Percentiles rank a stretch among this genome's conserved stretches.
These are phyloP conservation scores for Quadroppia sp. DNA, from an alignment of 2,888 invertebrate species.

Conservation along the genomic window DNA sequence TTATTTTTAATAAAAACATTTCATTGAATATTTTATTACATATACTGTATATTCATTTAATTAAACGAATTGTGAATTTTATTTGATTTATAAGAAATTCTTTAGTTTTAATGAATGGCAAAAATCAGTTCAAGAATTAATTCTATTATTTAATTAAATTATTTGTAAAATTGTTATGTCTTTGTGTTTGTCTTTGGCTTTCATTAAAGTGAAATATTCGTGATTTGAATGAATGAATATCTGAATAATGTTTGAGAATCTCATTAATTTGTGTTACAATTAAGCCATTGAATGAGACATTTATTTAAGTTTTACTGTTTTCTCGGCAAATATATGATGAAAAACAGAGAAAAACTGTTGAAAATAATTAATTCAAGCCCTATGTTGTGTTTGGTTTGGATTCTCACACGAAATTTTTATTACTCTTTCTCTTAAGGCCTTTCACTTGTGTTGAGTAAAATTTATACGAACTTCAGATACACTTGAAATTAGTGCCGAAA, in stretches of 20 bases:
- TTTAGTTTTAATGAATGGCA: not conserved
- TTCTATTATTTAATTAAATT: slow-evolving; percentile 5
- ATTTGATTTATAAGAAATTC: too few species aligned
- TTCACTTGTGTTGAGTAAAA: not conserved
- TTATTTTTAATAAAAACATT: too few species aligned
- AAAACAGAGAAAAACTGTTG: slow-evolving; percentile 3
- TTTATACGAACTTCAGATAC: not conserved
- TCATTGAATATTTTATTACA: too few species aligned
- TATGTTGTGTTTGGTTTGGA: not conserved
- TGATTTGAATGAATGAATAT: slow-evolving; percentile 17
- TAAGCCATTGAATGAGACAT: slow-evolving; percentile 10
- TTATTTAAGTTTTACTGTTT: slow-evolving; percentile 19
- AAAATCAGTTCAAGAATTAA: slow-evolving; percentile 1
- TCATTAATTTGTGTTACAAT: slow-evolving; percentile 20
- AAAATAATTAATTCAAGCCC: slow-evolving; percentile 6
- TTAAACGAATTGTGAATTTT: too few species aligned
- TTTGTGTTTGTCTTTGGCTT: slow-evolving; percentile 3
- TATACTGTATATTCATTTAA: too few species aligned
- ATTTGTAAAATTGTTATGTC: slow-evolving; percentile 1
- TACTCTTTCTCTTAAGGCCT: too few species aligned
- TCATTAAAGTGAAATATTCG: slow-evolving; percentile 2
- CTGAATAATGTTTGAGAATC: slow-evolving; percentile 12
- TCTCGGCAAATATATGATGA: not conserved
- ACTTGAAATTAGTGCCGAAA: not conserved
- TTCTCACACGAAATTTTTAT: too few species aligned